These are phyloP conservation scores for Nymphalis polychloros DNA, from an alignment of 2,888 invertebrate genomes.

Conservation along the genomic window DNA sequence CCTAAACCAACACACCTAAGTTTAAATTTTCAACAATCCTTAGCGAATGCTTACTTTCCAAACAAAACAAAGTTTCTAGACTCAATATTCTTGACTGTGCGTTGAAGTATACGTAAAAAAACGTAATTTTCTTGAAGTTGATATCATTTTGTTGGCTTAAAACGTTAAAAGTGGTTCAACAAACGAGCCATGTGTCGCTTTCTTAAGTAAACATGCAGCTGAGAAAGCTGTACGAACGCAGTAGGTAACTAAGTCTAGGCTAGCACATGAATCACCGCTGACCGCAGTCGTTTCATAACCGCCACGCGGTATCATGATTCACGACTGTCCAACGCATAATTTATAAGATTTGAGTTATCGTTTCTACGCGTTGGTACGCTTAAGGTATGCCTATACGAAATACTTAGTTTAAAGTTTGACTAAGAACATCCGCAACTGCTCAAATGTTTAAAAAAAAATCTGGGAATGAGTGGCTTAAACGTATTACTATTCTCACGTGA, in stretches of 20 bases:
- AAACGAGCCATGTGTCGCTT: constrained; percentile 36
- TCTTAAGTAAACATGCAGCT: constrained; percentile 38
- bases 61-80: no score
- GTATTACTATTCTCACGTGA: no score
- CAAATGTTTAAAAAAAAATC: not conserved
- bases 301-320: constrained; percentile 41
- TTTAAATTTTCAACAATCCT: no score
- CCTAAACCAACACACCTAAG: no score
- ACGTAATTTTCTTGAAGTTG: constrained; percentile 20
- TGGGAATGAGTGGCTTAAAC: no score
- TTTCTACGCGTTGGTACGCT: constrained; percentile 11
- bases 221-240: constrained; percentile 39
- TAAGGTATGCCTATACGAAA: not conserved
- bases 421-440: not conserved
- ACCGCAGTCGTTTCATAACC: constrained; percentile 45
- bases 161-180: constrained; percentile 34
- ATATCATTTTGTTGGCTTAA: constrained; percentile 20
- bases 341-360: constrained; percentile 39
- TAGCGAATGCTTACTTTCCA: no score
- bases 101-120: no score
- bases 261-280: constrained; percentile 49
- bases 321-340: constrained; percentile 41
- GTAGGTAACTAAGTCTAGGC: constrained; percentile 38
- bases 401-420: not conserved
- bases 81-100: no score